Evolutionary conservation across 2,797 vertebrate species (phyloP).

Genomic region (Chiloscyllium punctatum): DNA sequence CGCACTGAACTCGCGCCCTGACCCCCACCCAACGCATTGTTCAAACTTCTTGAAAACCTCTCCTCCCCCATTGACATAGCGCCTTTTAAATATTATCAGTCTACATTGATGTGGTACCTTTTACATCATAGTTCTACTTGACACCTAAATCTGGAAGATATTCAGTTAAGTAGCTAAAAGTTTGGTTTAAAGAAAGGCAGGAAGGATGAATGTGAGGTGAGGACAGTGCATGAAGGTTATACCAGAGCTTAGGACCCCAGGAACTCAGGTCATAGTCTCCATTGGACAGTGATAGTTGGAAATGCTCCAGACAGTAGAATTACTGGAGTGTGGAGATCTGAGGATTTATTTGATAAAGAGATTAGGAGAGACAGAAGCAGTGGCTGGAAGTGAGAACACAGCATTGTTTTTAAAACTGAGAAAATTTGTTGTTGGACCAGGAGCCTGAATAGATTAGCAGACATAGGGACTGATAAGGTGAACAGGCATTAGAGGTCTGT

Average conservation of each 20-base stretch:
- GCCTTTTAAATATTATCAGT: too few species aligned
- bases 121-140: too few species aligned
- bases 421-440: background rate
- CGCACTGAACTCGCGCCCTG: too few species aligned
- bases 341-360: background rate
- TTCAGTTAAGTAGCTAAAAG: background rate
- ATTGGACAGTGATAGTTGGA: background rate
- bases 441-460: too few species aligned
- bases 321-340: background rate
- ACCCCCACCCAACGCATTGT: too few species aligned
- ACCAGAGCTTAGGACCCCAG: background rate
- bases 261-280: too few species aligned
- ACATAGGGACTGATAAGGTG: too few species aligned
- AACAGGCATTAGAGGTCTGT: too few species aligned
- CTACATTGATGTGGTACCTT: too few species aligned
- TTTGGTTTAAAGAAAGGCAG: background rate
- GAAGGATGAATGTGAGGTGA: background rate
- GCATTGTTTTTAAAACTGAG: background rate
- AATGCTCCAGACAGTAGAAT: background rate
- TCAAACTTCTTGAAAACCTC: too few species aligned
- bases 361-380: background rate
- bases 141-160: background rate
- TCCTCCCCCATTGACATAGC: too few species aligned
- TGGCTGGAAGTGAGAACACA: background rate
- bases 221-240: background rate